Evolutionary conservation across 1,140 invertebrate genomes (phyloP).

Genomic region (Lepidurus arcticus): DNA sequence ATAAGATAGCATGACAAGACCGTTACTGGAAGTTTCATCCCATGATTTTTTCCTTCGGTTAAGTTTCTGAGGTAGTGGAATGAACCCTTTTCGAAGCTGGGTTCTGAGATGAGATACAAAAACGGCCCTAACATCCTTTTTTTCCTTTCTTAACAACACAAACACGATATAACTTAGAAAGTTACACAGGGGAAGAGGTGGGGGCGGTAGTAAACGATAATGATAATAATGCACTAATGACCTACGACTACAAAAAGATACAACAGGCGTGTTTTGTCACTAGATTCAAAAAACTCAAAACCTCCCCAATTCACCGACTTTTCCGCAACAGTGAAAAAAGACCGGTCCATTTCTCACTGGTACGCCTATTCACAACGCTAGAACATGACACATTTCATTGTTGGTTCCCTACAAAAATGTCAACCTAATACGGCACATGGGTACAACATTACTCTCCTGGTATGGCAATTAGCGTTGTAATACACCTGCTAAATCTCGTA

Average conservation of each 20-base stretch:
- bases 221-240: too few species aligned
- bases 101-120: conserved; percentile 8
- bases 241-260: neutral
- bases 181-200: neutral
- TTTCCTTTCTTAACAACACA: too few species aligned
- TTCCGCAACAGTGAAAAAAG: neutral
- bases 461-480: neutral
- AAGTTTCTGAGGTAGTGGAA: conserved; percentile 15
- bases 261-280: neutral
- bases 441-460: neutral
- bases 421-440: neutral
- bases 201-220: neutral
- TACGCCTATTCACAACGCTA: neutral
- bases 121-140: neutral
- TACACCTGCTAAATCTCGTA: conserved; percentile 1
- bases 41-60: neutral
- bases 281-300: neutral
- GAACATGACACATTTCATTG: neutral
- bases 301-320: neutral
- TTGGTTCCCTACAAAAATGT: too few species aligned
- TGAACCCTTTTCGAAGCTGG: neutral
- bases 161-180: neutral
- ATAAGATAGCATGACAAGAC: neutral
- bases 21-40: conserved; percentile 21
- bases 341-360: neutral